Conservation (phyloP, 2,797 vertebrate genomes). For the Mallotus villosus region DNA sequence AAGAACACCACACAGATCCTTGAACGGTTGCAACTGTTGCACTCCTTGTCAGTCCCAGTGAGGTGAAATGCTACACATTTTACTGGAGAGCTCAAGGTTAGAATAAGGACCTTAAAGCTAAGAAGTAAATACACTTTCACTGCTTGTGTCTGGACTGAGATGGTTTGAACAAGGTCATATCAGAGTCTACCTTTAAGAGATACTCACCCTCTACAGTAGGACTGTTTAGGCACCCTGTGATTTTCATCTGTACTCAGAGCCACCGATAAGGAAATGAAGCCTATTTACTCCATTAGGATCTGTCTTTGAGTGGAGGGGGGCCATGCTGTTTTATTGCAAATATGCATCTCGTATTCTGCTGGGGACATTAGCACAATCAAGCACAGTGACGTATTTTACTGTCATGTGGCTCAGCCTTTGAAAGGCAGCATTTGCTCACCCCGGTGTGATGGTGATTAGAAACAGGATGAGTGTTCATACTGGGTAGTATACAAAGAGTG, state of each 20-base stretch:
- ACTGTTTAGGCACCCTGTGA: slow-evolving; percentile 59
- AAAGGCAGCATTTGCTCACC: slow-evolving; percentile 50
- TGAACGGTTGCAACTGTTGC: too few relatives aligned
- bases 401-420: slow-evolving; percentile 63
- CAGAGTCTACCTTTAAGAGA: too few relatives aligned
- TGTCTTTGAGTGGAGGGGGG: slow-evolving; percentile 53
- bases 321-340: slow-evolving; percentile 61
- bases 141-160: too few relatives aligned
- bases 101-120: too few relatives aligned
- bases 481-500: neutral
- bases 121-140: too few relatives aligned
- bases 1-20: too few relatives aligned
- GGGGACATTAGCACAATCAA: slow-evolving; percentile 69
- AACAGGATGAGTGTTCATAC: slow-evolving; percentile 49
- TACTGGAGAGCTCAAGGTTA: too few relatives aligned
- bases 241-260: slow-evolving; percentile 64
- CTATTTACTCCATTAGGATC: slow-evolving; percentile 66
- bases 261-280: slow-evolving; percentile 59
- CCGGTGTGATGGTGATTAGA: slow-evolving; percentile 48
- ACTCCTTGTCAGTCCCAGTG: too few relatives aligned
- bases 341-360: slow-evolving; percentile 56
- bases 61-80: too few relatives aligned
- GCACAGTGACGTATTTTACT: slow-evolving; percentile 57
- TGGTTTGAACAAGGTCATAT: slow-evolving; percentile 21
- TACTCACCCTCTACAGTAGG: slow-evolving; percentile 26